Conservation (phyloP, 1,140 invertebrate genomes). For the Drosophila asahinai region DNA sequence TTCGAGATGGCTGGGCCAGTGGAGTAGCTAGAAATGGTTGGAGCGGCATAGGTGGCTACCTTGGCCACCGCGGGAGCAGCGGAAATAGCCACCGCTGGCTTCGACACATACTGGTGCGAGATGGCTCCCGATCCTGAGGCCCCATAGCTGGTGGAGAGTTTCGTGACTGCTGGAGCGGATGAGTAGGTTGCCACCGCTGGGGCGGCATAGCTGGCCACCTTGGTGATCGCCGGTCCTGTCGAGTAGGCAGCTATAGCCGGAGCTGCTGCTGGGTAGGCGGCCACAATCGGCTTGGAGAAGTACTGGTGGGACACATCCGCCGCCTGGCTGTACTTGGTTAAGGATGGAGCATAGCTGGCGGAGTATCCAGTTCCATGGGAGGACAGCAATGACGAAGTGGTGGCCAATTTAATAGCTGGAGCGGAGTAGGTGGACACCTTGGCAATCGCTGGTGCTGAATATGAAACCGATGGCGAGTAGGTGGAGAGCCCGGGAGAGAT, state of each 20-base stretch:
- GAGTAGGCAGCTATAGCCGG: conserved; percentile 42
- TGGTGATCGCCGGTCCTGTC: conserved; percentile 38
- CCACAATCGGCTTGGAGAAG: conserved; percentile 65
- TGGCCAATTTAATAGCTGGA: conserved; percentile 48
- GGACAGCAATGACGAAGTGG: conserved; percentile 54
- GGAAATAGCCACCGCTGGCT: conserved; percentile 50
- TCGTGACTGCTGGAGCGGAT: conserved; percentile 45
- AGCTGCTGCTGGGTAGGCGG: conserved; percentile 53
- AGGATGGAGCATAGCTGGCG: conserved; percentile 60
- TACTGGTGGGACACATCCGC: conserved; percentile 65
- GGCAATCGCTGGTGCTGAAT: conserved; percentile 45
- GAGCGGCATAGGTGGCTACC: conserved; percentile 45
- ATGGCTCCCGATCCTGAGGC: conserved; percentile 51
- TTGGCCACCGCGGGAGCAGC: conserved; percentile 47
- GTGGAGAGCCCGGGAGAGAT: conserved; percentile 44
- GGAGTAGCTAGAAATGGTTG: conserved; percentile 47
- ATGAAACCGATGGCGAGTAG: conserved; percentile 65
- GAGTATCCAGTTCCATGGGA: conserved; percentile 59
- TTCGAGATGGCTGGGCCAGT: conserved; percentile 42
- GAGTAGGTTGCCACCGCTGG: conserved; percentile 58
- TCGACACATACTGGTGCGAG: conserved; percentile 74
- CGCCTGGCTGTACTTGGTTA: conserved; percentile 66
- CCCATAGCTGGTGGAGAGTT: conserved; percentile 46
- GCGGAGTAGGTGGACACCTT: conserved; percentile 60
- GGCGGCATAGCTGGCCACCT: conserved; percentile 62